Base-by-base conservation (phyloP, 2,888 invertebrate genomes). In the Nomada flava region DNA sequence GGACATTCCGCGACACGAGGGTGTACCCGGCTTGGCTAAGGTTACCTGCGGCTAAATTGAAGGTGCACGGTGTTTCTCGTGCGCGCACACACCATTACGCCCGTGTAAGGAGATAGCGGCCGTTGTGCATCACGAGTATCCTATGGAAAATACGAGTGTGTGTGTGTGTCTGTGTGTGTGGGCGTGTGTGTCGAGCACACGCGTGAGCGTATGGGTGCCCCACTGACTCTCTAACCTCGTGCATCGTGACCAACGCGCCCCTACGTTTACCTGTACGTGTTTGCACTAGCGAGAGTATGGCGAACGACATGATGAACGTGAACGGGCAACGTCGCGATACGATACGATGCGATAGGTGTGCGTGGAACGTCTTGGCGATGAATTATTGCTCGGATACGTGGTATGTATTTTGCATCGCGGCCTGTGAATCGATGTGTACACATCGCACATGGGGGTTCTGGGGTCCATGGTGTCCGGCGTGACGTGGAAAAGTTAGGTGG, bases 201-300 rank as follows among this genome's bases (percentile, higher is more conserved):
- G 60, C 64, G 55, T 36, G 53, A 59, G 75, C 76, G 79, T 80
- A 65, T 81, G 78, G 77, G 68, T 90, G 90, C 76, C 88, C 90
- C 86, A 90, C 87, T 91, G 91, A 91, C 90, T 91, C 83, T 88
- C 79, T 91, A 89, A 91, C 90, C 90, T 73, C 84, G 76, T 76
- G 79, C 71, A 80, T 77, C 82, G 79, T 86, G 87, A 86, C 84
- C 89, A 85, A 88, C 83, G 77, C 71, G 75, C 26, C 63, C 64
- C 63, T 69, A 53, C 29, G 55, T 64, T 26, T 23, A 62, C n/a
- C 60, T 26, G 53, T 53, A 15, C 13, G 60, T 36, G 62, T 63
- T 60, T 59, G 44, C 52, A 42, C 55, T 44, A 29, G 52, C 47
- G 44, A 29, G 69, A 15, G 44, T 26, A 15, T n/a, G 26, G 13